Evolutionary conservation across 2,888 invertebrate species (phyloP), one percentile per base, ranked within the genome.

Genomic region (Plagodis pulveraria): DNA sequence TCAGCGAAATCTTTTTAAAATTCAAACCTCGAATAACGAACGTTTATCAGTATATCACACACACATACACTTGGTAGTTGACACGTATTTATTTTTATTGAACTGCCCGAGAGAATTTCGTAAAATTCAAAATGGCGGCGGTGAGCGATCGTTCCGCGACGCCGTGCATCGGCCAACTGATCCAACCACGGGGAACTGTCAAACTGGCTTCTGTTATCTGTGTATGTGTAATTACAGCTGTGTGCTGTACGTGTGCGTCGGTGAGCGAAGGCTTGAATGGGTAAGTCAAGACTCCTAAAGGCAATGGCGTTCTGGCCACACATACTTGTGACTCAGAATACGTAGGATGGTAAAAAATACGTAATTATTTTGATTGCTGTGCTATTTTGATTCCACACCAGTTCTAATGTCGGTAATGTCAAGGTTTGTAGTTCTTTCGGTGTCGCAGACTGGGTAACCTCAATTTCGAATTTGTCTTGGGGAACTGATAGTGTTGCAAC

Each of bases 91-190:
- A 84, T 84, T 86, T 86, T 83, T 83, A 80, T 79, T 76, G 80
- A 78, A 83, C 79, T 81, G 80, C 73, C 80, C 85, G 86, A 56
- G 77, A 75, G 81, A 68, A 66, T 66, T 79, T 83, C 76, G 70
- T 78, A 72, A 74, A 81, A 79, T 78, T 73, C 81, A 85, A 88
- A 57, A 88, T 88, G 84, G 86, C 87, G 84, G 75, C 80, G 70
- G 69, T 65, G 75, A 76, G 69, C 83, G 84, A 76, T 80, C 78
- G 76, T 82, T 71, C 88, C 89, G 88, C 89, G 85, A 81, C 87
- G 90, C 90, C 89, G 89, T 80, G 78, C 87, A 83, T 85, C 89
- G 91, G 86, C 89, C 86, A 86, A 92, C 91, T 91, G 90, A 89
- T 76, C 79, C 74, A 74, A 69, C 69, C 73, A 74, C 75, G 74